Percentiles rank a stretch among this genome's conserved stretches.
Evolutionary conservation across 2,888 invertebrate genomes (phyloP).

Genomic region (Drosophila recens): DNA sequence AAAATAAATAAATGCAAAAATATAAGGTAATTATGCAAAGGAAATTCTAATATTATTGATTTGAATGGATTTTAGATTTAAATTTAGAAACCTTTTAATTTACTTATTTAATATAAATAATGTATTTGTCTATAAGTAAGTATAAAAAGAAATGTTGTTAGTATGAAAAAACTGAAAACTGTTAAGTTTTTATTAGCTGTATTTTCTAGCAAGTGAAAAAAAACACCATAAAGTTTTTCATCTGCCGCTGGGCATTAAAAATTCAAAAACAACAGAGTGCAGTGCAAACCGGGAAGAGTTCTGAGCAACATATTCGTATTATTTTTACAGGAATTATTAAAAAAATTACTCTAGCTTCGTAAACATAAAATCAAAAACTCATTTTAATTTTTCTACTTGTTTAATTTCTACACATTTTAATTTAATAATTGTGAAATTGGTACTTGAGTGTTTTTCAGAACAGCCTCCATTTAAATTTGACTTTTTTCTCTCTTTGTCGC

Average conservation of each 20-base stretch:
- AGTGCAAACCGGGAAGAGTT: background rate
- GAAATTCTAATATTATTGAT: too few relatives aligned
- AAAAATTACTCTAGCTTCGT: too few relatives aligned
- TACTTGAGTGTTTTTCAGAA: background rate
- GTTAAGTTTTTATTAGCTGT: constrained; percentile 5
- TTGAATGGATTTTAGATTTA: too few relatives aligned
- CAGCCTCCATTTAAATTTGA: background rate
- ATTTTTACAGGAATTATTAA: background rate
- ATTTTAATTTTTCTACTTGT: background rate
- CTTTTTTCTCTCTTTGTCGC: constrained; percentile 4
- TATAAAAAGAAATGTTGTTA: too few relatives aligned
- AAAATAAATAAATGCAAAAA: too few relatives aligned
- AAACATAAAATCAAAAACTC: background rate
- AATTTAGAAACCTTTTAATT: too few relatives aligned
- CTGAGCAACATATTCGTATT: background rate
- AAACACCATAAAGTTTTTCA: constrained; percentile 32
- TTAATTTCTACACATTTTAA: background rate
- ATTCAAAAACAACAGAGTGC: constrained; percentile 44
- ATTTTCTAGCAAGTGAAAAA: constrained; percentile 16
- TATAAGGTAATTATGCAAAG: too few relatives aligned
- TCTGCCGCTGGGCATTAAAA: constrained; percentile 48
- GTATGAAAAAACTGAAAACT: background rate
- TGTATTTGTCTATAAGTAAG: too few relatives aligned
- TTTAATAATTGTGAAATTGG: background rate
- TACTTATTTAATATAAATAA: too few relatives aligned